A percentile compares a stretch with the other conserved stretches of the same genome.
These are phyloP conservation scores for Myotis findleyi DNA, from an alignment of 2,797 vertebrate species.

Conservation along the genomic window DNA sequence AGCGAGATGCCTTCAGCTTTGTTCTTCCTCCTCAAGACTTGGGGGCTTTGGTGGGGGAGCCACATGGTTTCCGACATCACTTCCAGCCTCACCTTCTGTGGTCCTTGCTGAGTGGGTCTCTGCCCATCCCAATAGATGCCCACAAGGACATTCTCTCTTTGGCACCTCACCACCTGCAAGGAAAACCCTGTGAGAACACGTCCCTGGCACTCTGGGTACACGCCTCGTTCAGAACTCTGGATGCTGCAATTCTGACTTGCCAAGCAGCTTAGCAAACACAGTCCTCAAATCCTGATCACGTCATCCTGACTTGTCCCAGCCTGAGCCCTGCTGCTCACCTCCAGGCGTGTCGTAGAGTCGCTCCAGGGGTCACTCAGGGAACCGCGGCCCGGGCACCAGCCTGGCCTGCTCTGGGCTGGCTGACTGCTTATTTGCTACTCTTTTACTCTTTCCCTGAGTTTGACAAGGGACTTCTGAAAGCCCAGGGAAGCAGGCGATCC, in stretches of 20 bases:
- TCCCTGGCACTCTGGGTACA: neutral
- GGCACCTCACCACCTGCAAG: neutral
- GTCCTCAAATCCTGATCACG: neutral
- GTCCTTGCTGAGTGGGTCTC: neutral
- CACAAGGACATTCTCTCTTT: neutral
- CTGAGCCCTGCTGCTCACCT: neutral
- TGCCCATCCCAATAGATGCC: neutral
- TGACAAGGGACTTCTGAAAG: neutral
- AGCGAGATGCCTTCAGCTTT: neutral
- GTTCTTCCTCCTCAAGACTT: neutral
- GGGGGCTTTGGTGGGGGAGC: neutral
- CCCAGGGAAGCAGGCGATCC: neutral
- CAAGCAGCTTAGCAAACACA: neutral
- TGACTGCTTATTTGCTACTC: neutral
- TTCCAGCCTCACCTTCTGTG: neutral
- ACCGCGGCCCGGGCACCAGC: neutral
- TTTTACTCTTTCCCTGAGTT: neutral
- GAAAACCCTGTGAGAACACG: neutral
- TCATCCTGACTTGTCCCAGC: neutral
- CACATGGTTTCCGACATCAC: neutral
- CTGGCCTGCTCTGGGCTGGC: neutral
- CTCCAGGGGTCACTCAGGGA: neutral
- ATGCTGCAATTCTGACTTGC: neutral
- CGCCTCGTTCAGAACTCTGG: neutral
- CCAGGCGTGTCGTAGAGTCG: neutral